Percentiles rank a stretch among this genome's conserved stretches.
phyloP scores from a whole-genome alignment of 2,888 invertebrate species.

The Cosmia trapezina region DNA sequence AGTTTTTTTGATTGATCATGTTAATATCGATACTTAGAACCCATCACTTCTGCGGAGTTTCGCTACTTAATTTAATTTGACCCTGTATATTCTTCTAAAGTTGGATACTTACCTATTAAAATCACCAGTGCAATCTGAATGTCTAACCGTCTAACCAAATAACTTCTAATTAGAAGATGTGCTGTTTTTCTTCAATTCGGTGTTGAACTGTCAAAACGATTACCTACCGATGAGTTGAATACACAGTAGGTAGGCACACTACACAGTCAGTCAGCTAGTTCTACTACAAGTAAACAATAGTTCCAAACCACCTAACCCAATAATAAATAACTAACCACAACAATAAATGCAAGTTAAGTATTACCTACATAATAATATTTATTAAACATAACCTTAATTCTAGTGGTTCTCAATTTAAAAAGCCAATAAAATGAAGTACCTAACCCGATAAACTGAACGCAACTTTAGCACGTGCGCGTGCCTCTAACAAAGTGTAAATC shows the following conservation, averaged over 20 bases:
- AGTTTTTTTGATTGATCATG: too few relatives aligned
- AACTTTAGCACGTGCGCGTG: conserved; percentile 33
- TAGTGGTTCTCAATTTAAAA: conserved; percentile 26
- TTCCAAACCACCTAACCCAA: background rate
- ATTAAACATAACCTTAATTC: background rate
- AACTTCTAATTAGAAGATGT: too few relatives aligned
- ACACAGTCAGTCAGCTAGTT: background rate
- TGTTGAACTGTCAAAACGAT: background rate
- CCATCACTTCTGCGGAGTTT: too few relatives aligned
- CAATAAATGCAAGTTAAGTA: background rate
- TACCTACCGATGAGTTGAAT: background rate
- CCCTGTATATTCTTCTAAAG: too few relatives aligned
- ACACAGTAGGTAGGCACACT: background rate
- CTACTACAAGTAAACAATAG: background rate
- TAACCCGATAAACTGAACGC: conserved; percentile 32
- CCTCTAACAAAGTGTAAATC: conserved; percentile 14
- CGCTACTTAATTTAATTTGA: too few relatives aligned
- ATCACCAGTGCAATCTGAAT: background rate
- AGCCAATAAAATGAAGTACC: conserved; percentile 14
- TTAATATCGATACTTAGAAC: too few relatives aligned
- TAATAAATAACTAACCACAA: background rate
- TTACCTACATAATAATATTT: background rate
- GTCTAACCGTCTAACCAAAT: background rate
- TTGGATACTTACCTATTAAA: too few relatives aligned
- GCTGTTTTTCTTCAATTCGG: background rate